Conservation (phyloP, 2,888 invertebrate species). For the Pachycephus smyrnensis region DNA sequence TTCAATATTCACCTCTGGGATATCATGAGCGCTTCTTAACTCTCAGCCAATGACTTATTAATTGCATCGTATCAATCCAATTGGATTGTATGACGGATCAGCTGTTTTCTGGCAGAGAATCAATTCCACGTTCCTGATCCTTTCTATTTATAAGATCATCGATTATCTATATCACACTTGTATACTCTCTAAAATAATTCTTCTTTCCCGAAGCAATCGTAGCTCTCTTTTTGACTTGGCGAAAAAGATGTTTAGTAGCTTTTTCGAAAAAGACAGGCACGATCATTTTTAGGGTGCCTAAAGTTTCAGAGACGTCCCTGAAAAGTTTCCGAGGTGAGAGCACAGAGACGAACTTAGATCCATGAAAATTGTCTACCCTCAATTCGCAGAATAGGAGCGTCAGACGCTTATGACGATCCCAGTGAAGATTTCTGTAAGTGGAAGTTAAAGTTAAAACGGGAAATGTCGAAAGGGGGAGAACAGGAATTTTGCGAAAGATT, state of each 20-base stretch:
- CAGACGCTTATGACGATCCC: constrained; percentile 12
- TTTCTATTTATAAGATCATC: neutral
- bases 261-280: neutral
- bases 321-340: neutral
- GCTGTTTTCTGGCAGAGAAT: neutral
- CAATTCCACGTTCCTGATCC: neutral
- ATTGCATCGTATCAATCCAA: neutral
- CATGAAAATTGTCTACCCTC: constrained; percentile 20
- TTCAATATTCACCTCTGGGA: neutral
- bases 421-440: constrained; percentile 4
- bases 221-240: too few species aligned
- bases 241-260: too few species aligned
- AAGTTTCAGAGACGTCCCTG: neutral
- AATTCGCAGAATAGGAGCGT: constrained; percentile 11
- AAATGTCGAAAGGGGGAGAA: neutral
- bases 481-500: neutral
- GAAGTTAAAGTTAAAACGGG: neutral
- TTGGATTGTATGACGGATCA: neutral
- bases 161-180: neutral
- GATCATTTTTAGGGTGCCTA: neutral
- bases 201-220: neutral
- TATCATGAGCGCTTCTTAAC: neutral
- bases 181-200: neutral
- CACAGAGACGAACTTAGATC: constrained; percentile 17
- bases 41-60: neutral